Conservation (phyloP, 2,888 invertebrate genomes). For the Anaspis maculata region DNA sequence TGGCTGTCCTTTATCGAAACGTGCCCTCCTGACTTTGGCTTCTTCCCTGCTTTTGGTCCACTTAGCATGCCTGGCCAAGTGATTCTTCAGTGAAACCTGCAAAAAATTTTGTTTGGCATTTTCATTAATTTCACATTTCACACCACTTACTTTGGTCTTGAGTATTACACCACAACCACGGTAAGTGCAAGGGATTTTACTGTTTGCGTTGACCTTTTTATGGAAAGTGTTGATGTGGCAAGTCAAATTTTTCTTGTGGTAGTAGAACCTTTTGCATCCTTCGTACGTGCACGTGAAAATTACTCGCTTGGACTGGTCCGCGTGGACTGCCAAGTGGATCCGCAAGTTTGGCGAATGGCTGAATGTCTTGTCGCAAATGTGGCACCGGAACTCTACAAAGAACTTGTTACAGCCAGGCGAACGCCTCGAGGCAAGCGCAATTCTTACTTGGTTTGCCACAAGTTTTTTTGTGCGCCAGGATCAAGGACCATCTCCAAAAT, state of each 20-base stretch:
- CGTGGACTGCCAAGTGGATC: slow-evolving; percentile 21
- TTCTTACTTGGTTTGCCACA: slow-evolving; percentile 18
- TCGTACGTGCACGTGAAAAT: slow-evolving; percentile 24
- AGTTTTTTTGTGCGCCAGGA: slow-evolving; percentile 25
- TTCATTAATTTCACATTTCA: neutral
- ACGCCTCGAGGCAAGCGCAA: too few relatives aligned
- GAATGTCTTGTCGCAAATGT: slow-evolving; percentile 26
- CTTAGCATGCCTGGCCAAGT: slow-evolving; percentile 21
- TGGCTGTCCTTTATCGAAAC: slow-evolving; percentile 26
- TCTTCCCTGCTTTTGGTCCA: slow-evolving; percentile 14
- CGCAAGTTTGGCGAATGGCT: slow-evolving; percentile 18
- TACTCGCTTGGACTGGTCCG: slow-evolving; percentile 15
- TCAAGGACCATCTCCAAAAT: slow-evolving; percentile 27
- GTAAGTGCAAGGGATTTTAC: slow-evolving; percentile 17
- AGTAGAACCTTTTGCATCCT: slow-evolving; percentile 25
- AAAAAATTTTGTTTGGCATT: slow-evolving; percentile 14
- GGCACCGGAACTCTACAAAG: slow-evolving; percentile 23
- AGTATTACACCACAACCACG: slow-evolving; percentile 17
- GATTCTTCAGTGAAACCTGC: slow-evolving; percentile 22
- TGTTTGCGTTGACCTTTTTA: slow-evolving; percentile 17
- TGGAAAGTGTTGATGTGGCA: slow-evolving; percentile 25
- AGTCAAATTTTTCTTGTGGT: slow-evolving; percentile 26
- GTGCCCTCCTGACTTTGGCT: slow-evolving; percentile 21
- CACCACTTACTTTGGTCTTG: slow-evolving; percentile 8
- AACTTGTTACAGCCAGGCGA: too few relatives aligned